These are phyloP conservation scores for Osmoderma eremita DNA, from an alignment of 2,888 invertebrate genomes.

Conservation along the genomic window DNA sequence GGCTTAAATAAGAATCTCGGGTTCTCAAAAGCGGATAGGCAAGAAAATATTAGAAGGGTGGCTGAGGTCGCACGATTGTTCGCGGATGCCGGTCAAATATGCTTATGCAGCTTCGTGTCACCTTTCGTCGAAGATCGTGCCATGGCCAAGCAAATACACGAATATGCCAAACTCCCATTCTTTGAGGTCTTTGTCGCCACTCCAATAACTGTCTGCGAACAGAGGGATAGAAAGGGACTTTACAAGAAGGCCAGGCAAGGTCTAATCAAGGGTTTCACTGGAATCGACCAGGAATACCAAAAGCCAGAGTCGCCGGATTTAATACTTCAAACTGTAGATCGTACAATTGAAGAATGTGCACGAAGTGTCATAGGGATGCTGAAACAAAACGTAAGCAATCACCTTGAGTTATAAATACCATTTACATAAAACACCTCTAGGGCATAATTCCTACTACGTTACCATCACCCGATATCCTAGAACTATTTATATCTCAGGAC, in stretches of 20 bases:
- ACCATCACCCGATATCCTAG: constrained; percentile 67
- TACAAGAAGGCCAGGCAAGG: constrained; percentile 97
- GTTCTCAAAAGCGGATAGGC: constrained; percentile 90
- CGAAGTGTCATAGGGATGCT: constrained; percentile 83
- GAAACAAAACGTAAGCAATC: constrained; percentile 67
- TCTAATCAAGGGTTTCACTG: constrained; percentile 85
- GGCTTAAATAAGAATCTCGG: constrained; percentile 95
- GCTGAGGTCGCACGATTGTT: constrained; percentile 98
- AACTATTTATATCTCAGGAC: constrained; percentile 80
- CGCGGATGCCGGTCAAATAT: constrained; percentile 94
- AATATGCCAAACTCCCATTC: constrained; percentile 84
- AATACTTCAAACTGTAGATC: constrained; percentile 82
- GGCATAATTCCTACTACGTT: constrained; percentile 31
- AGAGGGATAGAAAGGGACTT: constrained; percentile 94
- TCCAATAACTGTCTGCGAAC: constrained; percentile 90
- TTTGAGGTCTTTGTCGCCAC: constrained; percentile 96
- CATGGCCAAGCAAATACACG: constrained; percentile 87
- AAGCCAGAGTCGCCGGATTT: constrained; percentile 84
- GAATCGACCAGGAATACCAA: constrained; percentile 93
- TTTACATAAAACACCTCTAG: constrained; percentile 6
- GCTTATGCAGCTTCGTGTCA: constrained; percentile 95
- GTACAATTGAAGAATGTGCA: constrained; percentile 84
- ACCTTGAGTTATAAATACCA: constrained; percentile 14
- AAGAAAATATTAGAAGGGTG: constrained; percentile 95
- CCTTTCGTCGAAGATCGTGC: constrained; percentile 92